A percentile compares a stretch with the other conserved stretches of the same genome.
Conservation (phyloP, 2,113 vertebrate species). For the Saguinus midas region DNA sequence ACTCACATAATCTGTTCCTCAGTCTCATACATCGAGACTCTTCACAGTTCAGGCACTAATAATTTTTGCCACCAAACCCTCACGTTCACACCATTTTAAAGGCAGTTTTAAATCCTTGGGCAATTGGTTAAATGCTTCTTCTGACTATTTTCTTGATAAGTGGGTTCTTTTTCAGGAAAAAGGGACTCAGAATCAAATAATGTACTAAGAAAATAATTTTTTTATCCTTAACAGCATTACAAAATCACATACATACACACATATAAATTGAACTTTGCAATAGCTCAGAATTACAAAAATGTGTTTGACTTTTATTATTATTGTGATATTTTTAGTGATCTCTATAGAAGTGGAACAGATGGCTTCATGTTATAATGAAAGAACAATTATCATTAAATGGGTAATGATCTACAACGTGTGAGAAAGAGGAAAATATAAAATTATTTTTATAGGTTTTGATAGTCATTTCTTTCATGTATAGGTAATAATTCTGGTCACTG, state of each 20-base stretch:
- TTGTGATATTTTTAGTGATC: conserved; percentile 60
- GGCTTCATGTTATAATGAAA: conserved; percentile 51
- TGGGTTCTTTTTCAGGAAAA: neutral
- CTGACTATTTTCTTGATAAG: neutral
- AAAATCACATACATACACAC: neutral
- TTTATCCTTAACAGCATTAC: neutral
- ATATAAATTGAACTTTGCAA: neutral
- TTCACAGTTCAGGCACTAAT: neutral
- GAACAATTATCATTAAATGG: conserved; percentile 69
- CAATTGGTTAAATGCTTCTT: neutral
- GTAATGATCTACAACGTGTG: conserved; percentile 61
- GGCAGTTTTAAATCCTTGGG: neutral
- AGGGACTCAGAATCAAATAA: neutral
- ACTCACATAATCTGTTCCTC: neutral
- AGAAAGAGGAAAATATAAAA: conserved; percentile 2
- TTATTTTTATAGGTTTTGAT: neutral
- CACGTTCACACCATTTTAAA: neutral
- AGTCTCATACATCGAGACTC: neutral
- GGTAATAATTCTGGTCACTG: neutral
- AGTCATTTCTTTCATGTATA: conserved; percentile 9
- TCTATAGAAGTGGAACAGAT: conserved; percentile 62
- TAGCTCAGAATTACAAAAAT: conserved; percentile 17
- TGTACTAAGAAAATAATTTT: neutral
- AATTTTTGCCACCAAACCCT: neutral
- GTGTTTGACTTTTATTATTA: conserved; percentile 52